These are phyloP conservation scores for Anguilla obscura DNA, from an alignment of 2,797 vertebrate species.

Conservation along the genomic window DNA sequence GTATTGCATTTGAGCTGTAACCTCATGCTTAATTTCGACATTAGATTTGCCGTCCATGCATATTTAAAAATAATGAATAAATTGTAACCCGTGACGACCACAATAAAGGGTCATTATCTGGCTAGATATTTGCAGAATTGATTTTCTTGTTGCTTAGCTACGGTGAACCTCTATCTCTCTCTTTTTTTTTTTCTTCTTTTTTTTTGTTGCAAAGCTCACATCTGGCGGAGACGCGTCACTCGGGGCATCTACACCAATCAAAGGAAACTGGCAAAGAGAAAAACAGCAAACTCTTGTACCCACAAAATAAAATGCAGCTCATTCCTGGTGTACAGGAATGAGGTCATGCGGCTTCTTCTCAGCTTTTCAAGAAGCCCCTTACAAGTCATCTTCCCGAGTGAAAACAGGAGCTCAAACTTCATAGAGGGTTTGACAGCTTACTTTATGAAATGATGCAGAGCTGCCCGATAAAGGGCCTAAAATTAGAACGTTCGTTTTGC, in stretches of 20 bases:
- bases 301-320: not conserved
- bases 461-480: not conserved
- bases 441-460: not conserved
- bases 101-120: not conserved
- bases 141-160: not conserved
- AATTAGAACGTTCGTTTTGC: not conserved
- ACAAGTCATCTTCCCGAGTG: not conserved
- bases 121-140: not conserved
- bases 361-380: not conserved
- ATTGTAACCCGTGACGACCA: not conserved
- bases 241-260: not conserved
- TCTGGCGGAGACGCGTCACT: not conserved
- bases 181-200: no score
- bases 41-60: not conserved
- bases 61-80: not conserved
- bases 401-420: not conserved
- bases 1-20: not conserved
- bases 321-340: not conserved
- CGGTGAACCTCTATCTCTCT: not conserved
- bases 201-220: not conserved
- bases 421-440: not conserved
- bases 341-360: not conserved
- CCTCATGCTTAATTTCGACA: not conserved
- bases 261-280: not conserved
- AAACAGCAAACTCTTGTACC: not conserved